Evolutionary conservation across 2,888 invertebrate species (phyloP), one percentile per base, ranked within the genome.

Genomic region (Xanthostigma xanthostigma): DNA sequence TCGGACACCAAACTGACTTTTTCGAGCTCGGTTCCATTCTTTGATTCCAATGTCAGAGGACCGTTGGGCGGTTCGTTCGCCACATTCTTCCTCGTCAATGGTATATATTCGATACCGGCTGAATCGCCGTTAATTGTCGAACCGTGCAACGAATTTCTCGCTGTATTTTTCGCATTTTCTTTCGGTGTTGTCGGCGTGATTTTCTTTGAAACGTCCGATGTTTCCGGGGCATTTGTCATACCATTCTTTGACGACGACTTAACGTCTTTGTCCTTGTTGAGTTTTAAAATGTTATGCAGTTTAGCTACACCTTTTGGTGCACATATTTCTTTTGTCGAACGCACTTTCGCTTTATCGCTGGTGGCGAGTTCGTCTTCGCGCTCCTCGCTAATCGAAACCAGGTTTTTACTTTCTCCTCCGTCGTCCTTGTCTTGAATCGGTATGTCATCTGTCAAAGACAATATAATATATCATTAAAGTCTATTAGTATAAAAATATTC

Each of bases 391-490:
- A 84, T 84, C 0, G 81, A 78, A 42, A 79, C 74, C 37, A 84
- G 67, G 58, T 75, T 68, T 51, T 72, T 71, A 2, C 71, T 71
- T 49, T 80, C 81, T 6, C 68, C 65, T 9, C 73, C 69, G 49
- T 75, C 75, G 43, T 74, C 76, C 60, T 79, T 79, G 10, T 76
- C 76, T 73, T 88, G 88, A 60, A 90, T 90, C 43, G 89, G 90
- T 69, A 90, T 90, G 68, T 90, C 90, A 72, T 90, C 90, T 88
- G 72, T 36, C 27, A 37, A 40, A 36, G 27, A 36, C n/a, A 44
- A 27, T 6, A 27, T 27, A 44, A 27, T 6, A 27, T 27, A 27
- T 27, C 27, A 27, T 27, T 6, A 27, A 27, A 27, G 6, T 27
- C 27, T 5, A 27, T 27, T 27, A 27, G 6, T 6, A 3, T 27